Evolutionary conservation across 2,797 vertebrate genomes (phyloP), one percentile per base, ranked within the genome.

Genomic region (Pristis pectinata): DNA sequence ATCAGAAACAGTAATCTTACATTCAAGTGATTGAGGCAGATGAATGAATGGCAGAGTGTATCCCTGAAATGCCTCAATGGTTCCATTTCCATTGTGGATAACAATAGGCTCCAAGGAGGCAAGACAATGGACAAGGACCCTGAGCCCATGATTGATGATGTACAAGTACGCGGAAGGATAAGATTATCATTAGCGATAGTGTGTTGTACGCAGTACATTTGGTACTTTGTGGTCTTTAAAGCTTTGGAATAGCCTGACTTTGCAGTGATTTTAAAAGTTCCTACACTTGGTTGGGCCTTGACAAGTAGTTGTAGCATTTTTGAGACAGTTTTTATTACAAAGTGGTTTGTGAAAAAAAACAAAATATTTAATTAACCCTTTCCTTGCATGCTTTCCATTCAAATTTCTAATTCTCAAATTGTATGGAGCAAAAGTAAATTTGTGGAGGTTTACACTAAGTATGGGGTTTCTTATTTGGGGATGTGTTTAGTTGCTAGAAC

Each of bases 401-500:
- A 85, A 4, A 30, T 85, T 56, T 34, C 56, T 56, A 34, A 85
- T 53, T 27, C 30, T 85, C 82, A 85, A 34, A 56, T 79, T 19
- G 77, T 79, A 79, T 41, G n/a, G 77, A 30, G 82, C 82, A 85
- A 56, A 59, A 34, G 44, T 56, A 30, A 37, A 67, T 22, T 67
- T 10, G 7, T 64, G 24, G 19, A 67, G 87, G 87, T 22, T 37
- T 64, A 22, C 19, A 67, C 19, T 27, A 67, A 67, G 19, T 15
- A 34, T 15, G 76, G 30, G 56, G 59, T 22, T 67, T 91, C 61
- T 64, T 41, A 22, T 91, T 37, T 67, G 37, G n/a, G n/a, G 59
- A 64, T 61, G 59, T 37, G 19, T 91, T 91, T 67, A 91, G 87
- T 27, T 67, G 87, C 64, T 64, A 91, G 87, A 91, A 24, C n/a